Evolutionary conservation across 2,888 invertebrate species (phyloP).

Genomic region (Timema cristinae): DNA sequence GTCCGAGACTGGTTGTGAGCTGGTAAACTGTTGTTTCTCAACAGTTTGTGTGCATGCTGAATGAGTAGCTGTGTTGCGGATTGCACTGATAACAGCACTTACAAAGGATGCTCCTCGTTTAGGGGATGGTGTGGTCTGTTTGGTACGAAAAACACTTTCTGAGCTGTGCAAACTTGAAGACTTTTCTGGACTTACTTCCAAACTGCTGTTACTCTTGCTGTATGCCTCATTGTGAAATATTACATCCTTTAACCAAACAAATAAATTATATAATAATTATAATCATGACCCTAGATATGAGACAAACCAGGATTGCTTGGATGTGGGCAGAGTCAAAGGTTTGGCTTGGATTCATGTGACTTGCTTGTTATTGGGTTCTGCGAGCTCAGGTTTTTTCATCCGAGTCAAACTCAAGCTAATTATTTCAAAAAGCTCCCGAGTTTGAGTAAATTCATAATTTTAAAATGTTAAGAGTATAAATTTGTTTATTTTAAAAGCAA

Average conservation of each 20-base stretch:
- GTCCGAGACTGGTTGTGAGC: too few species aligned
- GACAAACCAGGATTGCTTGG: too few species aligned
- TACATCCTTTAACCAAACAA: slow-evolving; percentile 54
- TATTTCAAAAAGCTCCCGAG: too few species aligned
- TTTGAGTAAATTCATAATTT: too few species aligned
- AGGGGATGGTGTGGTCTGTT: slow-evolving; percentile 49
- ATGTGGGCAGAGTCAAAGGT: too few species aligned
- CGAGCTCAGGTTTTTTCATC: too few species aligned
- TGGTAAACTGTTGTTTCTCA: too few species aligned
- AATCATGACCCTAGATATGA: neutral
- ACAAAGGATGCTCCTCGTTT: slow-evolving; percentile 64
- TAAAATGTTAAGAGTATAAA: too few species aligned
- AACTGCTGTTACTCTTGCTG: slow-evolving; percentile 67
- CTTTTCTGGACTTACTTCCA: slow-evolving; percentile 60
- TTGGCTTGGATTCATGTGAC: too few species aligned
- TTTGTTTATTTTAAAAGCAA: too few species aligned
- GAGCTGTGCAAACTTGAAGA: slow-evolving; percentile 26
- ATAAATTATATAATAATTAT: neutral
- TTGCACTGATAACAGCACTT: slow-evolving; percentile 68
- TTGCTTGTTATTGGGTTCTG: too few species aligned
- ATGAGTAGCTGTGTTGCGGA: slow-evolving; percentile 44
- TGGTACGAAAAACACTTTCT: slow-evolving; percentile 6
- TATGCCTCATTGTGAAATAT: slow-evolving; percentile 76
- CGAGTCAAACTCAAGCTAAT: too few species aligned
- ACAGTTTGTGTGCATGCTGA: slow-evolving; percentile 15